Percentiles rank a stretch among this genome's conserved stretches.
These are phyloP conservation scores for Dendrolimus punctatus DNA, from an alignment of 1,140 invertebrate genomes.

Conservation along the genomic window DNA sequence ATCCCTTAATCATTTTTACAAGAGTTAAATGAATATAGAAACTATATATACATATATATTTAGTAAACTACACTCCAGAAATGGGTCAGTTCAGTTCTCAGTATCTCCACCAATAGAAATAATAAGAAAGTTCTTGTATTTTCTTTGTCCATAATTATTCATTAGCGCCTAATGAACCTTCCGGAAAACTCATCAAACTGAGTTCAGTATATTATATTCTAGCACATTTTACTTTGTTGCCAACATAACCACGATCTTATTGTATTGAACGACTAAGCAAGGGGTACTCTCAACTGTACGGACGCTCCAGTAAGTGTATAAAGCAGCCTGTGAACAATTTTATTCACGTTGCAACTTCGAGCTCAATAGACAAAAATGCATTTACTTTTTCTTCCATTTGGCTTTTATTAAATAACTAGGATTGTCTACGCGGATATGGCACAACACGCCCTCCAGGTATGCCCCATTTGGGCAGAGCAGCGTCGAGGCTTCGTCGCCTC, in stretches of 20 bases:
- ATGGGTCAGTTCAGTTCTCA: too few species aligned
- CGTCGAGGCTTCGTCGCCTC: too few species aligned
- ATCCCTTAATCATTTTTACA: conserved; percentile 2
- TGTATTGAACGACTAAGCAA: conserved; percentile 10
- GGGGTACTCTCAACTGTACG: conserved; percentile 8
- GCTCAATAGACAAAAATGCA: conserved; percentile 2
- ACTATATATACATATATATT: neutral
- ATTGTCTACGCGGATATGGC: too few species aligned
- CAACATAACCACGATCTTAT: conserved; percentile 1
- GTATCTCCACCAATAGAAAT: too few species aligned
- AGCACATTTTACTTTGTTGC: neutral
- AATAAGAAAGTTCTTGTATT: too few species aligned
- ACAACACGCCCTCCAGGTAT: too few species aligned
- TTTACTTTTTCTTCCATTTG: too few species aligned
- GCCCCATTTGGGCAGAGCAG: too few species aligned
- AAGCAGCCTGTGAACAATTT: conserved; percentile 16
- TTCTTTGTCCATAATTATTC: neutral
- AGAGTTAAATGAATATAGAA: neutral
- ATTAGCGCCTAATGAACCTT: neutral
- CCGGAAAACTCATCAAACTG: neutral
- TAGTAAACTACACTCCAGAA: too few species aligned
- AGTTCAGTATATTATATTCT: conserved; percentile 4
- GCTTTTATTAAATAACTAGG: too few species aligned
- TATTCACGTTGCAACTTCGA: conserved; percentile 10
- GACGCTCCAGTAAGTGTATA: conserved; percentile 11